Conservation (phyloP, 2,888 invertebrate species). For the Drosophila limbata region DNA sequence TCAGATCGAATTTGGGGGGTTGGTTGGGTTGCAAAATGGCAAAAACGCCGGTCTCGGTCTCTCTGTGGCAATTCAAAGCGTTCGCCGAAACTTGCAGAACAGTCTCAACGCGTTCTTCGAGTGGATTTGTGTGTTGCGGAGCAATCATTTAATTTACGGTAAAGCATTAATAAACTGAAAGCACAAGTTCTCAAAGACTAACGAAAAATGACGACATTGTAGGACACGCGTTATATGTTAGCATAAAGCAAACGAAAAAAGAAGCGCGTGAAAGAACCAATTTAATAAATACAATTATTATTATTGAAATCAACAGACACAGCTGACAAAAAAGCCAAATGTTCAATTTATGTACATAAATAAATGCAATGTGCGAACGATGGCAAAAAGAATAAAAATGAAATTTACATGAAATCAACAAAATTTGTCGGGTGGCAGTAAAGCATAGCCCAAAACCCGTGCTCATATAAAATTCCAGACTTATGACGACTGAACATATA, state of each 20-base stretch:
- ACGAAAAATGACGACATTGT: constrained; percentile 14
- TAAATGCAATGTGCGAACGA: background rate
- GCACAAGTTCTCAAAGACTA: constrained; percentile 21
- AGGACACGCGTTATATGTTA: constrained; percentile 6
- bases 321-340: constrained; percentile 5
- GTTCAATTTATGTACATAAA: constrained; percentile 2
- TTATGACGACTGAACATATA: constrained; percentile 53
- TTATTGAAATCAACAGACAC: background rate
- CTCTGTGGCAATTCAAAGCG: constrained; percentile 46
- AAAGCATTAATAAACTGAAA: constrained; percentile 33
- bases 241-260: constrained; percentile 13
- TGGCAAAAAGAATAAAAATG: background rate
- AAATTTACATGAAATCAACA: background rate
- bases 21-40: constrained; percentile 6
- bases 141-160: constrained; percentile 27
- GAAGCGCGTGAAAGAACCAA: constrained; percentile 6
- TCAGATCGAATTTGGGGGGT: constrained; percentile 32
- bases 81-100: constrained; percentile 36
- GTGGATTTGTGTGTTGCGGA: constrained; percentile 33
- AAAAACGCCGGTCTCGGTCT: constrained; percentile 71
- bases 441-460: constrained; percentile 34
- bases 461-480: background rate
- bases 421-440: constrained; percentile 1
- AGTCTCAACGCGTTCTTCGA: constrained; percentile 52
- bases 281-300: background rate